Evolutionary conservation across 1,140 invertebrate genomes (phyloP), one percentile per base, ranked within the genome.

Genomic region (Neodiprion virginianus): DNA sequence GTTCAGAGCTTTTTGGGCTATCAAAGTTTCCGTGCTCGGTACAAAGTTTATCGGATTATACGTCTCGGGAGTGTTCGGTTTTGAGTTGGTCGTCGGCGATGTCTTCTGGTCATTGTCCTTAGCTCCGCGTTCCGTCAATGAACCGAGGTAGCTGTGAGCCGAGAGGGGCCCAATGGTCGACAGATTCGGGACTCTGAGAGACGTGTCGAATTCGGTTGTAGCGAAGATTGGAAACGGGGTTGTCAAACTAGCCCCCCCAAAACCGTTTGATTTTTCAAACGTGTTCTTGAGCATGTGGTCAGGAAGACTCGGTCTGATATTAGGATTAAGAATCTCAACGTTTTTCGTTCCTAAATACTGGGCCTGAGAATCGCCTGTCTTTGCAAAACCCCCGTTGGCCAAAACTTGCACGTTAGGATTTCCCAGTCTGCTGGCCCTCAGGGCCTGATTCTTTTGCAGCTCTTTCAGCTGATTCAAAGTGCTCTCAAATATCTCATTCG

Each of bases 11-110:
- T 79, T 78, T 28, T 88, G 87, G 66, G 81, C 87, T 65, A 84
- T 88, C 0, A 88, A 72, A 7, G 88, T 72, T 67, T 88, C 86
- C 28, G 80, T 50, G 74, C 84, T 88, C 12, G 88, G 88, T 1
- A 88, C 77, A 48, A 88, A 89, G 17, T 88, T 85, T 21, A 89
- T 86, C 0, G 88, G 87, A 78, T 88, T 88, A 69, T 80, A 89
- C 1, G 82, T 78, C 67, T 72, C 72, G 75, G 75, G 82, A 17
- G 28, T 66, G 10, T 72, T 40, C 7, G 73, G 67, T 48, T 69
- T 80, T 7, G 71, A 1, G 14, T 80, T 79, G 3, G 49, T 21
- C 28, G 21, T 65, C 48, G 40, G 3, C 7, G 72, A 48, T 67
- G 49, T 1, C 12, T n/a, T 17, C 76, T 14, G 53, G 53, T 61